Evolutionary conservation across 2,113 vertebrate genomes (phyloP).

Genomic region (Oreochromis aureus): DNA sequence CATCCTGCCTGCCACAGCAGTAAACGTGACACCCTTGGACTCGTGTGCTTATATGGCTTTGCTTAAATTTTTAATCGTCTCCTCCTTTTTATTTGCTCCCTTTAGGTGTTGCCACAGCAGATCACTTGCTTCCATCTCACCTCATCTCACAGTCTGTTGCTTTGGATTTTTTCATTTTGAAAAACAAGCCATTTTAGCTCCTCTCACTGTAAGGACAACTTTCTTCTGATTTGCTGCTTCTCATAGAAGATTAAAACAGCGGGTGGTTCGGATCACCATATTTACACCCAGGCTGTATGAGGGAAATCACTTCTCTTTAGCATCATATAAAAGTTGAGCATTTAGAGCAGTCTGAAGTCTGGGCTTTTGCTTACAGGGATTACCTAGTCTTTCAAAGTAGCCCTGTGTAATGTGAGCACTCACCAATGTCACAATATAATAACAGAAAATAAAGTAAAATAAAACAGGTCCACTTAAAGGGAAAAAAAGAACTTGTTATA

Average conservation of each 20-base stretch:
- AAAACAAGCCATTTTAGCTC: not conserved
- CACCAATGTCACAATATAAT: not conserved
- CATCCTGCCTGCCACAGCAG: not conserved
- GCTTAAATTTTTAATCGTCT: not conserved
- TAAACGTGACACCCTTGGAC: not conserved
- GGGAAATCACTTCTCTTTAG: not conserved
- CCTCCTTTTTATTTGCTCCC: fast-evolving
- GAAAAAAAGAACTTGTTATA: not conserved
- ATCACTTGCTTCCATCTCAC: not conserved
- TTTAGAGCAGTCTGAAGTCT: not conserved
- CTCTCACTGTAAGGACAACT: not conserved
- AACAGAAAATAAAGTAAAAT: not conserved
- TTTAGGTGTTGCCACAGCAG: not conserved
- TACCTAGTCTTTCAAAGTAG: not conserved
- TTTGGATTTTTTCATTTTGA: not conserved
- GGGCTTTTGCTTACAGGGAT: not conserved
- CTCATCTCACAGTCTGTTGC: not conserved
- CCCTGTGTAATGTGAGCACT: not conserved
- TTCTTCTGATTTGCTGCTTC: not conserved
- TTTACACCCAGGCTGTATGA: not conserved
- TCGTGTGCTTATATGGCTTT: not conserved
- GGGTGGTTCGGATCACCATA: fast-evolving
- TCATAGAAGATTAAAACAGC: not conserved
- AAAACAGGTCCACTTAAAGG: not conserved
- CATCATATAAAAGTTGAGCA: not conserved